Evolutionary conservation across 1,140 invertebrate genomes (phyloP), one percentile per base, ranked within the genome.

Genomic region (Hycleus phaleratus): DNA sequence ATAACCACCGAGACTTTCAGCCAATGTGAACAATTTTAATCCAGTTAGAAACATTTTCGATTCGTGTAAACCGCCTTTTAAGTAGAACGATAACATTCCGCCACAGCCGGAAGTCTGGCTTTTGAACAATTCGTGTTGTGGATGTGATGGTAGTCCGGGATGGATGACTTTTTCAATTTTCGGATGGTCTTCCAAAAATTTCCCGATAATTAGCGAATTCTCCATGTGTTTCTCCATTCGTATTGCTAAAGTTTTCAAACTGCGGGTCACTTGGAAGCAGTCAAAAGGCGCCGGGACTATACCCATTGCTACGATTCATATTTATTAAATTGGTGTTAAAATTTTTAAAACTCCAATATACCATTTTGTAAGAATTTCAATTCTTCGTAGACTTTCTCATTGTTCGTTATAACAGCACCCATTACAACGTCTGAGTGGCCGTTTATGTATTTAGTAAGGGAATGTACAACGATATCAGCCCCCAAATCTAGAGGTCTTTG

Each of bases 271-370:
- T 69, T 96, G 76, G 70, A 85, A 93, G 72, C 95, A 97, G 73
- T 99, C 97, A 72, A 97, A 97, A 0, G 97, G 94, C 0, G 95
- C 95, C 7, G 97, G 95, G 3, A 98, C 86, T 47, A 91, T 83
- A 44, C 95, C 95, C 75, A 91, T 82, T 1, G 92, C 90, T 89
- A 54, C 10, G 79, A 77, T 60, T 42, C 56, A 55, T 24, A 44
- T 9, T 57, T 57, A 18, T 46, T 26, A 4, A n/a, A 3, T 4
- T 47, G n/a, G 42, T 11, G 5, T 39, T 26, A 10, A 49, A 26
- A 2, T 3, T 43, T 10, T 25, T 49, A 48, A 38, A 69, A 72
- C 75, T 79, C 18, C 18, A 18, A 18, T 18, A 18, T 18, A 94
- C 92, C 81, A 72, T 97, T 95, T 82, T 98, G 95, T 50, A 95